These are phyloP conservation scores for Bos indicus DNA, from an alignment of 2,113 vertebrate species.

Conservation along the genomic window DNA sequence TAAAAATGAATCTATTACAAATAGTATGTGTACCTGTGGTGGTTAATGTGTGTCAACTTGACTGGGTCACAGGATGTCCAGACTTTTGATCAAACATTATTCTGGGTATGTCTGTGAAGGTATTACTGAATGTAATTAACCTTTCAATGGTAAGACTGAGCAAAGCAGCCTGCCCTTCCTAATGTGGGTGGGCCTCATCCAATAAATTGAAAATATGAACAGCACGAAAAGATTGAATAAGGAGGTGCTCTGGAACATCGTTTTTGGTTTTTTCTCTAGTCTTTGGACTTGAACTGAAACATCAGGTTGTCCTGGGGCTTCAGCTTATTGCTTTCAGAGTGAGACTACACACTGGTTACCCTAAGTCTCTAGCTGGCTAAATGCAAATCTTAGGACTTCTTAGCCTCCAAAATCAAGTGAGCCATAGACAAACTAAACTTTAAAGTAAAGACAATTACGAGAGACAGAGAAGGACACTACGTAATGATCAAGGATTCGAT, in stretches of 20 bases:
- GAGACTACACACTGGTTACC: not conserved
- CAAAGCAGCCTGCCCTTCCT: not conserved
- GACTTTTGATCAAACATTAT: not conserved
- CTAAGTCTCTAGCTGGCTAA: not conserved
- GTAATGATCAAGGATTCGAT: not conserved
- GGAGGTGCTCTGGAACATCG: not conserved
- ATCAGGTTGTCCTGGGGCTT: not conserved
- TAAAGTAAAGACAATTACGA: not conserved
- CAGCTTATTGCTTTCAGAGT: not conserved
- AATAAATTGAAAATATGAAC: not conserved
- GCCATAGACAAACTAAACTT: not conserved
- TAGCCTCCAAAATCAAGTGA: not conserved
- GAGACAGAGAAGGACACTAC: not conserved
- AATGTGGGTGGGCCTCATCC: not conserved
- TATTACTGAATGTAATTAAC: not conserved
- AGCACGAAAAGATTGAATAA: not conserved
- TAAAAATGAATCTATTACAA: not conserved
- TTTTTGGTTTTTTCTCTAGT: not conserved
- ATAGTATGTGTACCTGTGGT: not conserved
- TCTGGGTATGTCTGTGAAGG: not conserved
- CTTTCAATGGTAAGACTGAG: not conserved
- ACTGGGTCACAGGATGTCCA: not conserved
- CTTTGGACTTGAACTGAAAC: not conserved
- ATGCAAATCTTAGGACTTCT: not conserved
- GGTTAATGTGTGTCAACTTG: not conserved